Percentiles rank a stretch among this genome's conserved stretches.
These are phyloP conservation scores for Drosophila ambigua DNA, from an alignment of 1,140 invertebrate genomes.

Conservation along the genomic window DNA sequence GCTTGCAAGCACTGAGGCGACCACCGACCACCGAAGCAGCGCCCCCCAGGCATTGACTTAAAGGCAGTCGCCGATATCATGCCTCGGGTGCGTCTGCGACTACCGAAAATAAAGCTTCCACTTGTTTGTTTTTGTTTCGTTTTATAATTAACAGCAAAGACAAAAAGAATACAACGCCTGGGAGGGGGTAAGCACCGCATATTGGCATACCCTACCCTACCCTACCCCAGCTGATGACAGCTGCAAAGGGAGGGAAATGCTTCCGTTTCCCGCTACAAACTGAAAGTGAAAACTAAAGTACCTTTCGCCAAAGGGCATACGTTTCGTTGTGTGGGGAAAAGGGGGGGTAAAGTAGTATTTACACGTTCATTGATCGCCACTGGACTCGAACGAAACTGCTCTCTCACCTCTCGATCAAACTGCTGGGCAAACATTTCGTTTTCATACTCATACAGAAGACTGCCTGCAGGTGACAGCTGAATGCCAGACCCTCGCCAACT, in stretches of 20 bases:
- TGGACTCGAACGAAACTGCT: constrained; percentile 53
- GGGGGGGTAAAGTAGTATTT: constrained; percentile 66
- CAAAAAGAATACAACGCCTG: constrained; percentile 1
- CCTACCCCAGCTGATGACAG: no score
- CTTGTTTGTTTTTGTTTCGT: constrained; percentile 47
- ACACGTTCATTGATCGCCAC: constrained; percentile 71
- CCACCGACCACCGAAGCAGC: no score
- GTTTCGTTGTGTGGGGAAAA: constrained; percentile 10
- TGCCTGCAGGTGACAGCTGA: constrained; percentile 59
- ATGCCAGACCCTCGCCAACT: constrained; percentile 40
- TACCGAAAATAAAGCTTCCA: constrained; percentile 23
- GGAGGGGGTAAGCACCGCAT: no score
- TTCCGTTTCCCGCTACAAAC: no score
- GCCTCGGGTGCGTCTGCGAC: constrained; percentile 7
- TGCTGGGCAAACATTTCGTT: background rate
- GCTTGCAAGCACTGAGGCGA: no score
- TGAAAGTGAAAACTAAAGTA: no score
- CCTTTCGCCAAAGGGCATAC: no score
- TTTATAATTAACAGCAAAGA: constrained; percentile 48
- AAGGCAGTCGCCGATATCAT: no score
- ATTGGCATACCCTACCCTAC: constrained; percentile 6
- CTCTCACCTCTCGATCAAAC: constrained; percentile 1
- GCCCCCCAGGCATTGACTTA: no score
- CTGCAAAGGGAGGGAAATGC: no score
- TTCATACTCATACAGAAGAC: constrained; percentile 36